Percentiles rank a stretch among this genome's conserved stretches.
phyloP scores from a whole-genome alignment of 1,140 invertebrate species.

The Chionoecetes opilio region DNA sequence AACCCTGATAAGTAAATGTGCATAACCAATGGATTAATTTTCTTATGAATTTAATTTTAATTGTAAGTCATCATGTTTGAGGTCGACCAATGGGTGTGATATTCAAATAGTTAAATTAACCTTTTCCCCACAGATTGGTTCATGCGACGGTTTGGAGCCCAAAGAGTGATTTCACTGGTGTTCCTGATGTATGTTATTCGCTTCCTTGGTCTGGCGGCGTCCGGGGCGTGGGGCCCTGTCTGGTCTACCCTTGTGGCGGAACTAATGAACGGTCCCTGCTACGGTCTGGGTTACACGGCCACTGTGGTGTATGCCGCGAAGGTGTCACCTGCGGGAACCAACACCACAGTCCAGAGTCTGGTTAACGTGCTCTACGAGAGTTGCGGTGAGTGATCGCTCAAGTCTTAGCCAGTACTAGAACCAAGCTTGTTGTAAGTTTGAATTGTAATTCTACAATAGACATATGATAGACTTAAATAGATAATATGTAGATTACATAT shows the following conservation, averaged over 20 bases:
- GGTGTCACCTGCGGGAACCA: conserved; percentile 90
- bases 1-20: no score
- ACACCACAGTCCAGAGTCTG: conserved; percentile 91
- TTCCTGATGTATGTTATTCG: conserved; percentile 58
- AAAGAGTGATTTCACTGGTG: conserved; percentile 36
- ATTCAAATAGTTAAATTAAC: no score
- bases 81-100: no score
- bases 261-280: conserved; percentile 87
- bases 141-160: conserved; percentile 32
- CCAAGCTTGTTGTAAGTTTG: no score
- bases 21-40: no score
- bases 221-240: conserved; percentile 40
- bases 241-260: conserved; percentile 73
- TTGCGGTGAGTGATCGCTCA: conserved; percentile 86
- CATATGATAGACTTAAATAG: no score
- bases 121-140: conserved; percentile 44
- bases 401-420: no score
- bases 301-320: conserved; percentile 91
- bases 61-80: no score
- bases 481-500: no score
- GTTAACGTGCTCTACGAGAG: conserved; percentile 93
- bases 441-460: no score
- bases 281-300: conserved; percentile 90
- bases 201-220: not conserved
- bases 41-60: no score